These are phyloP conservation scores for Otis tarda DNA, from an alignment of 2,113 vertebrate species.

Conservation along the genomic window DNA sequence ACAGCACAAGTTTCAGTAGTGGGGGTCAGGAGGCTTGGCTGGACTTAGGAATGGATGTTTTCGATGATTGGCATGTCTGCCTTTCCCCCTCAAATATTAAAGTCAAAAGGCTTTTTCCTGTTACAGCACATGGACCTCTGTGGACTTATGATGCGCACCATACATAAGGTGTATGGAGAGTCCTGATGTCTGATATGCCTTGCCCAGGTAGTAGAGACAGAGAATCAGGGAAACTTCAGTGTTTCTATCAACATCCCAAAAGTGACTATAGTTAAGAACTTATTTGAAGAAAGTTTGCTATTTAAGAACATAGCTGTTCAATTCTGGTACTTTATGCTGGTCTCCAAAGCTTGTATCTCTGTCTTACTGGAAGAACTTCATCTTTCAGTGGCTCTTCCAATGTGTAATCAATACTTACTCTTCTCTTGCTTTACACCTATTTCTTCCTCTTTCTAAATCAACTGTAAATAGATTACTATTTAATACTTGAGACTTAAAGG, in stretches of 20 bases:
- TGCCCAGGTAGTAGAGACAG: not conserved
- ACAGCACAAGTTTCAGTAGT: not conserved
- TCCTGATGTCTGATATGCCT: not conserved
- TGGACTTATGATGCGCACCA: rapidly evolving
- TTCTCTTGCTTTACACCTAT: not conserved
- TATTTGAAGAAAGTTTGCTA: not conserved
- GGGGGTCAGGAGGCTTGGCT: not conserved
- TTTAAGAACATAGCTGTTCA: not conserved
- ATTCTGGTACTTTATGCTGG: not conserved
- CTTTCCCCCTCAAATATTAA: not conserved
- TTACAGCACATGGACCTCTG: not conserved
- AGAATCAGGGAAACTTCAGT: not conserved
- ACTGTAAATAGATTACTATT: not conserved
- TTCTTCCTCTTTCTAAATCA: not conserved
- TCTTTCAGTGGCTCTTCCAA: not conserved
- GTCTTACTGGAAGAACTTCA: not conserved
- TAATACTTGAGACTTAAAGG: not conserved
- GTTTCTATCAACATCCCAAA: not conserved
- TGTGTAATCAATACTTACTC: not conserved
- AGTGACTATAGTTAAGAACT: not conserved
- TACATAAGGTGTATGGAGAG: not conserved
- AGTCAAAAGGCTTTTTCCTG: not conserved
- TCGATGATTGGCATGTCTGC: rapidly evolving
- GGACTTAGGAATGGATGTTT: not conserved
- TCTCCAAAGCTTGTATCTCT: not conserved